Percentiles rank a stretch among this genome's conserved stretches.
phyloP scores from a whole-genome alignment of 2,797 vertebrate genomes.

The Tokudaia tokunoshimensis region DNA sequence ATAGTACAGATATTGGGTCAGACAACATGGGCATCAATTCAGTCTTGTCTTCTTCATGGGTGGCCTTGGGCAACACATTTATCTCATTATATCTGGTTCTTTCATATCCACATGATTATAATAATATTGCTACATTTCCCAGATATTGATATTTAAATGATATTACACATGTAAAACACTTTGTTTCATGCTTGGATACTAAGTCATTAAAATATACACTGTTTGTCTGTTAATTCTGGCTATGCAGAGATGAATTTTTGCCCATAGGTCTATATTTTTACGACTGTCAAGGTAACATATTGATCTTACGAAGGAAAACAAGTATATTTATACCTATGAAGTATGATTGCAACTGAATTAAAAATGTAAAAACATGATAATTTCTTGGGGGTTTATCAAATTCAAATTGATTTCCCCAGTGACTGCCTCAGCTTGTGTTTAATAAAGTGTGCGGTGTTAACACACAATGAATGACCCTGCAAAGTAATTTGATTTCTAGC shows the following conservation, averaged over 20 bases:
- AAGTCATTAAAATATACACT: neutral
- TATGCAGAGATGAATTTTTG: neutral
- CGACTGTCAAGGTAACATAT: neutral
- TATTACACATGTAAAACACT: neutral
- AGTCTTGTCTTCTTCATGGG: neutral
- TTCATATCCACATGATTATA: neutral
- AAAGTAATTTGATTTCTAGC: constrained; percentile 75
- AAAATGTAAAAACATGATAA: neutral
- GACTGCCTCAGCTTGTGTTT: constrained; percentile 43
- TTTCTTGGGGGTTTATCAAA: neutral
- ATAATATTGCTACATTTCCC: neutral
- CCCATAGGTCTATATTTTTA: neutral
- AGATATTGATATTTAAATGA: constrained; percentile 21
- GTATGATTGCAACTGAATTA: neutral
- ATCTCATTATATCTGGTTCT: neutral
- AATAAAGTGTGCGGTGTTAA: constrained; percentile 9
- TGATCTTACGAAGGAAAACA: constrained; percentile 8
- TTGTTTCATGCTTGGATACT: neutral
- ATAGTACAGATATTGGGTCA: neutral
- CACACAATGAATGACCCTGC: constrained; percentile 80
- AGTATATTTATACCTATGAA: neutral
- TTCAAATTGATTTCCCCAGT: constrained; percentile 55
- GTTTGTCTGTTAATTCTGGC: neutral
- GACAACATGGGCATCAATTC: neutral
- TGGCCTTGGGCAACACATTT: neutral